These are phyloP conservation scores for Rhegmatorhina hoffmannsi DNA, from an alignment of 2,113 vertebrate genomes.

Conservation along the genomic window DNA sequence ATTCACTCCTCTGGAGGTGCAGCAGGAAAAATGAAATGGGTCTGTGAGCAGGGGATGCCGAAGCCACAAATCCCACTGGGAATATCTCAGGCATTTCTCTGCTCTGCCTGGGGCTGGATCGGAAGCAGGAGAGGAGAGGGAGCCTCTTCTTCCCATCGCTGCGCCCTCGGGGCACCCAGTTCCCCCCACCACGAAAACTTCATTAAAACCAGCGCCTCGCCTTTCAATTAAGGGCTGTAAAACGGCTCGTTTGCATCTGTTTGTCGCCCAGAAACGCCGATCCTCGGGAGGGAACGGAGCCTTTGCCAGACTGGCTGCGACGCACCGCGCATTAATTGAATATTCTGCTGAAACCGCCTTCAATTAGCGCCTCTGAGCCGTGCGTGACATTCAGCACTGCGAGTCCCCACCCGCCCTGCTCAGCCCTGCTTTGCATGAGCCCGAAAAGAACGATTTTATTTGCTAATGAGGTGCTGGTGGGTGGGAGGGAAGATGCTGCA, in stretches of 20 bases:
- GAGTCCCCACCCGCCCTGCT: neutral
- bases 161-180: constrained; percentile 16
- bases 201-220: constrained; percentile 59
- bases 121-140: neutral
- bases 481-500: neutral
- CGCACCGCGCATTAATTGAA: constrained; percentile 70
- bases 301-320: constrained; percentile 54
- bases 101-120: neutral
- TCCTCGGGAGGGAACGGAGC: constrained; percentile 61
- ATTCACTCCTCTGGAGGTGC: rapidly evolving
- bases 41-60: rapidly evolving
- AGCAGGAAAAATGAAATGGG: rapidly evolving
- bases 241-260: constrained; percentile 68
- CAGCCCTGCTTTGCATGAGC: neutral
- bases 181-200: constrained; percentile 47
- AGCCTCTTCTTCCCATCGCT: constrained; percentile 22
- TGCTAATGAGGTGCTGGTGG: constrained; percentile 36
- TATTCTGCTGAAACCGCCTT: constrained; percentile 72
- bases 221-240: constrained; percentile 71
- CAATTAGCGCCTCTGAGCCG: constrained; percentile 59
- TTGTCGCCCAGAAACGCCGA: constrained; percentile 65
- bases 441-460: constrained; percentile 54
- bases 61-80: neutral
- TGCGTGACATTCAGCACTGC: constrained; percentile 44
- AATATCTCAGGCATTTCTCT: neutral